Base-by-base conservation (phyloP, 2,797 vertebrate genomes). In the Schizopygopsis malacanthus region DNA sequence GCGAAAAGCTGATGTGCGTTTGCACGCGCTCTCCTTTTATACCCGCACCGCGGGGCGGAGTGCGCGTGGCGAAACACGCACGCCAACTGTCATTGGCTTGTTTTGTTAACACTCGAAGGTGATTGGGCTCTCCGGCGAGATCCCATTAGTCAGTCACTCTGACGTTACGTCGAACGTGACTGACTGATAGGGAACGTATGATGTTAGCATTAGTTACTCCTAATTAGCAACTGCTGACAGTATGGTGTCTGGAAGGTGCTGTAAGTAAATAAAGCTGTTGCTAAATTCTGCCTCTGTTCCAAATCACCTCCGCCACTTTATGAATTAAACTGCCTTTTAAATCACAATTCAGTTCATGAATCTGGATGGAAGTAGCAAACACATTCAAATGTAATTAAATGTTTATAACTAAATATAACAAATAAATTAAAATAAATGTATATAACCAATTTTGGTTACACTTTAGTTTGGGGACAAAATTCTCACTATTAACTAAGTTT, bases 171-270 rank as follows among this genome's bases (percentile, higher is more conserved):
- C n/a, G n/a, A n/a, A n/a, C n/a, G n/a, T n/a, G n/a, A n/a, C n/a
- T n/a, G n/a, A n/a, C n/a, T n/a, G n/a, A n/a, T n/a, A n/a, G n/a
- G n/a, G n/a, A n/a, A n/a, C 2, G 25, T 56, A 69, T 75, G 41
- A 83, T 83, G 54, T 75, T 83, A 41, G 45, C 33, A 82, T 82
- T 82, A 82, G 52, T 72, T 73, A 47, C n/a, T 63, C 15, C 54
- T 82, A 73, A 82, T 83, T 73, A 61, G 12, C 22, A 45, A 63
- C 11, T 37, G 70, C 33, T 75, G 81, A 75, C 54, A 63, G 18
- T 47, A 83, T 83, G 6, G 81, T 15, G 41, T 61, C 70, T 61
- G 52, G 25, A 11, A 47, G n/a, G 39, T 25, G 39, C 25, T 61
- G 25, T 61, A 70, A n/a, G 4, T 3, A 16, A 70, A 70, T 70